Base-by-base conservation (phyloP, 2,888 invertebrate genomes). In the Periphyllus acericola region DNA sequence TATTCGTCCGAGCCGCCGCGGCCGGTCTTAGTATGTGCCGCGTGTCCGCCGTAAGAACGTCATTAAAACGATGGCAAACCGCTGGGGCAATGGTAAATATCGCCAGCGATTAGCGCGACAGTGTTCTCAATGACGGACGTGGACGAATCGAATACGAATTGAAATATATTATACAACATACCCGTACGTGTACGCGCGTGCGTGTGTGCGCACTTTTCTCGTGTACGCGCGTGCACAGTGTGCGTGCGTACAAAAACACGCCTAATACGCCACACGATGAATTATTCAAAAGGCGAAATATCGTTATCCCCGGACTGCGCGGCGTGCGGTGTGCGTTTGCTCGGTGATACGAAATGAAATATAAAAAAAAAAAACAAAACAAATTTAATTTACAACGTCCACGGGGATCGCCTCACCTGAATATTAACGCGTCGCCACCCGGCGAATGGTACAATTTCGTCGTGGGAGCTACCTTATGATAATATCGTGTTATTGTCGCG, bases 11-110 rank as follows among this genome's bases (percentile, higher is more conserved):
- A n/a, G n/a, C n/a, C n/a, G n/a, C n/a, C n/a, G n/a, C n/a, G n/a
- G n/a, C n/a, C n/a, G n/a, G 36, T 60, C 36, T 76, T 66, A 52
- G 34, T 85, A 85, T 78, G 84, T 68, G 46, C 78, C 76, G 66
- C 84, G 76, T 25, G 86, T 86, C 78, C 79, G 78, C 71, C 14
- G 3, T 80, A 79, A 79, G 86, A 86, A 80, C 79, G 72, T 86
- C 86, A 86, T 86, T 86, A 79, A 86, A 86, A 86, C 85, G 85
- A 86, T 71, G 79, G 85, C 85, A 79, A 86, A 85, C 85, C 55
- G 83, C 83, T 55, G 55, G 71, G 71, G 79, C 79, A 71, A 79
- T 68, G 55, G 86, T 80, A 78, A 79, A 71, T 55, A 72, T 79
- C 29, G 71, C 79, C 86, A 46, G 71, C 86, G 86, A 86, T 86